Evolutionary conservation across 2,113 vertebrate species (phyloP), one percentile per base, ranked within the genome.

Genomic region (Chionomys nivalis): DNA sequence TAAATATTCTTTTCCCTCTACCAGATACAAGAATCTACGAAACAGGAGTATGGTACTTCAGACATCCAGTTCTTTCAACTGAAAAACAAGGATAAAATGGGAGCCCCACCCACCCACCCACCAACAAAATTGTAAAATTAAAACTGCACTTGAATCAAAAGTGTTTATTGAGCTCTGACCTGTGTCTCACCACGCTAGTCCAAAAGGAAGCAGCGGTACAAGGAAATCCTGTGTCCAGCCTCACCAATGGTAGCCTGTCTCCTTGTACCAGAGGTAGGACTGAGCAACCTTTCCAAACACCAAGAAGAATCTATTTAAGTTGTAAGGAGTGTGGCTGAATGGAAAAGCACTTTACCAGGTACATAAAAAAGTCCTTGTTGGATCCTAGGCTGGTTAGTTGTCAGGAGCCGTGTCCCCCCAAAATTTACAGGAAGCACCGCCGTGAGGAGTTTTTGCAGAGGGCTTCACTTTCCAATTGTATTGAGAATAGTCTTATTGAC

Each of bases 31-130:
- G 52, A 73, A 66, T 66, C 61, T 55, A 65, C 81, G 21, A 82
- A 61, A 63, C 49, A 83, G 47, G 26, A 55, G 14, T 70, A 7
- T 63, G 26, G 44, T 65, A 33, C 44, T 90, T 55, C 5, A 72
- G 75, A 28, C 19, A 65, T 49, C 2, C 1, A 8, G 31, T 78
- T 90, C 55, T 88, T n/a, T 66, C 77, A 61, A 61, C n/a, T 85
- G 63, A 52, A 86, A 92, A 52, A 90, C 10, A 52, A 61, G 42
- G 28, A 91, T 65, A 75, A 94, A 94, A 87, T 5, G 65, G 66
- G n/a, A 24, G 52, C 39, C 58, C 85, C 86, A n/a, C 66, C 36
- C 89, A 89, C 86, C 36, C 4, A 16, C 31, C 52, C 78, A n/a
- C 52, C 55, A 82, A 13, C 10, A 16, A 85, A 91, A 39, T 52